These are phyloP conservation scores for Chrysochloris asiatica DNA, from an alignment of 2,113 vertebrate species.

Conservation along the genomic window DNA sequence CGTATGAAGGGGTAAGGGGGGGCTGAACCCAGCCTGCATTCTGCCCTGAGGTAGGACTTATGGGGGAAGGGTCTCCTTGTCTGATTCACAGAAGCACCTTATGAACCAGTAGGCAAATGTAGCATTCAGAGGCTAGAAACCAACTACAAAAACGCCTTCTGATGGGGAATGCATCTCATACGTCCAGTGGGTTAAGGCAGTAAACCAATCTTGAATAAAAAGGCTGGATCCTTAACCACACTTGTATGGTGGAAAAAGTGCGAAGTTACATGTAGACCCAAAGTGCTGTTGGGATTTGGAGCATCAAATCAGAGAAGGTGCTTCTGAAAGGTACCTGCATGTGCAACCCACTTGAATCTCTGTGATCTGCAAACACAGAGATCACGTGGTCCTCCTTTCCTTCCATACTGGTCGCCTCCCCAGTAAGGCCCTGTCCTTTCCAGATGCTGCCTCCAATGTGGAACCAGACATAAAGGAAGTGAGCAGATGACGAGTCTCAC, in stretches of 20 bases:
- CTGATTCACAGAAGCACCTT: background rate
- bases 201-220: background rate
- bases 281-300: background rate
- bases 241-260: background rate
- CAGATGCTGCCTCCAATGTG: no score
- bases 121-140: background rate
- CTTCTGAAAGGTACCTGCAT: background rate
- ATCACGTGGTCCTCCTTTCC: no score
- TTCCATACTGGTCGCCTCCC: no score
- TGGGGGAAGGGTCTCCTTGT: background rate
- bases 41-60: background rate
- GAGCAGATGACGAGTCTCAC: no score
- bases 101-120: background rate
- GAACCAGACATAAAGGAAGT: no score
- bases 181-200: background rate
- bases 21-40: background rate
- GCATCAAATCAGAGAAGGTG: background rate
- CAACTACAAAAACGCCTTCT: background rate
- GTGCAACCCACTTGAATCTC: background rate
- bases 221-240: background rate
- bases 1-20: accelerated
- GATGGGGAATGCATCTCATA: background rate
- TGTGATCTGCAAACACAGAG: background rate
- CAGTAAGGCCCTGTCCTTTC: no score
- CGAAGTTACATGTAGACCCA: background rate